Conservation (phyloP, 2,113 vertebrate genomes). For the Murina feae region DNA sequence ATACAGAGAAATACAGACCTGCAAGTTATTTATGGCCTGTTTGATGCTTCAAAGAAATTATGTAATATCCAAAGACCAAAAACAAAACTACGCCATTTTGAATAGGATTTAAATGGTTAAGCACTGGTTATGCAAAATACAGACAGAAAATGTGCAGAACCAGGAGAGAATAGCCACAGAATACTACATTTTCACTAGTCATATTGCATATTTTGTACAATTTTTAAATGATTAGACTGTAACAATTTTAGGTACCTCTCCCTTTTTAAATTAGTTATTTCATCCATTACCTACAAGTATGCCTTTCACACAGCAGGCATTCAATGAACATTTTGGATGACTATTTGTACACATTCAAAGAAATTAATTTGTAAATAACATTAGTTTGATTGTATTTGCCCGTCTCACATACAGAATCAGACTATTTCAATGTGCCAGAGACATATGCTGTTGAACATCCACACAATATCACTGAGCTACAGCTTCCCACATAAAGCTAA, state of each 20-base stretch:
- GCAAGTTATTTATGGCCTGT: not conserved
- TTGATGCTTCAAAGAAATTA: not conserved
- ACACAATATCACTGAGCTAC: not conserved
- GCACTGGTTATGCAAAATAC: not conserved
- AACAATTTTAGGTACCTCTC: not conserved
- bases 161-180: not conserved
- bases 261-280: not conserved
- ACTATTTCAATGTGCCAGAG: not conserved
- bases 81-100: not conserved
- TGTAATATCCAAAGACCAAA: not conserved
- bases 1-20: not conserved
- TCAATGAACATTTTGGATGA: not conserved
- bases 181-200: not conserved
- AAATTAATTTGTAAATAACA: not conserved
- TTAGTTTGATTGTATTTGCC: not conserved
- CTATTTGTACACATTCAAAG: not conserved
- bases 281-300: not conserved
- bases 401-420: not conserved
- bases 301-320: not conserved
- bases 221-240: not conserved
- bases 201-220: not conserved
- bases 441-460: not conserved
- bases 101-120: constrained; percentile 35
- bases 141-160: not conserved
- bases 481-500: not conserved